Conservation (phyloP, 2,113 vertebrate genomes). For the Ceuthmochares aereus region DNA sequence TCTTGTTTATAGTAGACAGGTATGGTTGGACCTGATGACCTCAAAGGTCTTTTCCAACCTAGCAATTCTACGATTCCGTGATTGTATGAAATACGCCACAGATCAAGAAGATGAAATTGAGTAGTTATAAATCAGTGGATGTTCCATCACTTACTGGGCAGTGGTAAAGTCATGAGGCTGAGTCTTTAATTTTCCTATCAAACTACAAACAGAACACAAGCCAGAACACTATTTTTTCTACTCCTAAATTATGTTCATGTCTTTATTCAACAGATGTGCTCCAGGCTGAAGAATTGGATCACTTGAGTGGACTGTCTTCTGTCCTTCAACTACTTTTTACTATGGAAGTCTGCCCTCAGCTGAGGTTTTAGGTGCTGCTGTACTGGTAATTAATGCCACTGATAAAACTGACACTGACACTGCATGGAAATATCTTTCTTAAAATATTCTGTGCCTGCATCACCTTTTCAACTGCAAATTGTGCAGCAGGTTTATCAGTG, state of each 20-base stretch:
- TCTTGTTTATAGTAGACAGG: no score
- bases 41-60: no score
- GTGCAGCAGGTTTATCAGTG: background rate
- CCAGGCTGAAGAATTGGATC: background rate
- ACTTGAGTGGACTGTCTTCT: background rate
- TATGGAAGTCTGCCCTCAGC: background rate
- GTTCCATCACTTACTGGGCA: rapidly evolving
- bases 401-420: rapidly evolving
- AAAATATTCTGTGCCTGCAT: background rate
- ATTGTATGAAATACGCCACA: no score
- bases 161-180: background rate
- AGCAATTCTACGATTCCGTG: no score
- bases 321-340: background rate
- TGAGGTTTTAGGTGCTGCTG: background rate
- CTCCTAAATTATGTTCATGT: background rate
- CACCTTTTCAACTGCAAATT: rapidly evolving
- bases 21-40: no score
- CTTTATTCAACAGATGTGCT: background rate
- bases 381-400: background rate
- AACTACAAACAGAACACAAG: background rate
- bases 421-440: background rate
- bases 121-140: background rate
- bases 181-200: background rate
- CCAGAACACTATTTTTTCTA: background rate
- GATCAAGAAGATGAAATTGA: background rate